Base-by-base conservation (phyloP, 2,888 invertebrate genomes). In the Eurytoma adleriae region DNA sequence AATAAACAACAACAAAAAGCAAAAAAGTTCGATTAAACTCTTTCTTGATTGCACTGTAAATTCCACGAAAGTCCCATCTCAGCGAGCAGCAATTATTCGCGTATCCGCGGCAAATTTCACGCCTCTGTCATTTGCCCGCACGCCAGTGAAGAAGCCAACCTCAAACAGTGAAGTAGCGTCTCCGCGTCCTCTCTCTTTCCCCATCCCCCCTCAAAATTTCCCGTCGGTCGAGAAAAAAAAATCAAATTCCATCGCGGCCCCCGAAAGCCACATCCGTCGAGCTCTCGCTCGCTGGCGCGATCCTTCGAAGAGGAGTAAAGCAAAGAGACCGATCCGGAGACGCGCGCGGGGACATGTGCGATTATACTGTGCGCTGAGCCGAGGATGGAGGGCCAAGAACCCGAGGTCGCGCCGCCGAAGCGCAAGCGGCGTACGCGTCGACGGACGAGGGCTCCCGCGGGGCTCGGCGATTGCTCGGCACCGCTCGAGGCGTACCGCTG, bases 101-200 rank as follows among this genome's bases (percentile, higher is more conserved):
- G 24, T 18, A 72, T 27, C 24, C 54, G 78, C 62, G 54, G 62
- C 79, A 12, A 54, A 61, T 18, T 79, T 79, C 73, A 79, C 48
- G 69, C 3, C 24, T 40, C 48, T 72, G 40, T 16, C 69, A 62
- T 16, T 59, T 56, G 50, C 12, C 16, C 10, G 24, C 2, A 7
- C 59, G 7, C 4, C 30, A 16, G 13, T 1, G 14, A 56, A n/a
- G 20, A 64, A 27, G 24, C 30, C 75, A 76, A 76, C 68, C 68
- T 76, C 27, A 66, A 75, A 75, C 16, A 20, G 56, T 30, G 73
- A 16, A 40, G 40, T 40, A 54, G n/a, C 50, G 27, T 18, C 16
- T 50, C 27, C 1, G 20, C 24, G 56, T 16, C 10, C 12, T 3
- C 57, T 48, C 7, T 24, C 57, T 3, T 48, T 48, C 7, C 48